Evolutionary conservation across 2,113 vertebrate species (phyloP), one percentile per base, ranked within the genome.

Genomic region (Ranitomeya variabilis): DNA sequence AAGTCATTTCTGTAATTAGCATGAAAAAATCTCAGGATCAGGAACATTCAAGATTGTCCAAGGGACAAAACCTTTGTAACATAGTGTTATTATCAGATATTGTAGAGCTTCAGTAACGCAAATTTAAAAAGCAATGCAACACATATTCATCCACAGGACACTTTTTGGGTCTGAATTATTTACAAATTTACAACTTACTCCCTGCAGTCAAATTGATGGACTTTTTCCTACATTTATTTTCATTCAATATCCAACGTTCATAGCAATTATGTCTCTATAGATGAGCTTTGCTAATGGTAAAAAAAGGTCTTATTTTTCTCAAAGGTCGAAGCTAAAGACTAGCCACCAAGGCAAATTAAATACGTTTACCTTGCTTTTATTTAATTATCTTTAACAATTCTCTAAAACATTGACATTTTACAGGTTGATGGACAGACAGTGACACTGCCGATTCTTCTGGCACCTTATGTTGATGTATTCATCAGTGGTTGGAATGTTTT

Each of bases 401-500:
- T 12, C 0, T 31, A 59, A 7, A 31, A 16, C 18, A 31, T 45
- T 54, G 45, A 4, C 74, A 62, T 45, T 82, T 74, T 69, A 23
- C 52, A 83, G 87, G 69, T 88, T 45, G 31, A 88, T 77, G 87
- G 59, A 66, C 18, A 77, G 11, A 23, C 4, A 55, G 59, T 55
- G 13, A 60, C 13, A 7, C 26, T 93, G 31, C 92, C 92, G 52
- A 87, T 89, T 60, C 60, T 7, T 11, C 88, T 92, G 0, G 51
- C 74, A 0, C 0, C 2, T 0, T 91, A 91, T 0, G 88, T 93
- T 80, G 78, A 90, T 67, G 85, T 94, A 79, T 87, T 83, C 0
- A 87, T 86, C 85, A 93, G 91, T 0, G 93, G 93, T 0, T 86
- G 90, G 62, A 93, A 93, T 79, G 89, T 92, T 0, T 45, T 93